Evolutionary conservation across 2,113 vertebrate species (phyloP).

Genomic region (Actenoides hombroni): DNA sequence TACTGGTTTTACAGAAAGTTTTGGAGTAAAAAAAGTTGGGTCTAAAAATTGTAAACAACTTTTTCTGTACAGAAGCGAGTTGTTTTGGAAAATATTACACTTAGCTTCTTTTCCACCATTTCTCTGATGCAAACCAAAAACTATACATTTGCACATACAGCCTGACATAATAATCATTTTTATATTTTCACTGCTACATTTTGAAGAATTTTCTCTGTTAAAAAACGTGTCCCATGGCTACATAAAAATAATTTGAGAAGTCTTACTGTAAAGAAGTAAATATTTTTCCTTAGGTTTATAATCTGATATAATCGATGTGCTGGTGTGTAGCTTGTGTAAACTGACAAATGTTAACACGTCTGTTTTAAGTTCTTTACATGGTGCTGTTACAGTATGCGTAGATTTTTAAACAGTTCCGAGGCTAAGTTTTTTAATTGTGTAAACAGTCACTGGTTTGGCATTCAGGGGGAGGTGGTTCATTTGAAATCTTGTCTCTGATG

Average conservation of each 20-base stretch:
- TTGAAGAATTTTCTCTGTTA: not conserved
- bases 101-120: not conserved
- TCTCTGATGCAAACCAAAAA: not conserved
- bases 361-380: not conserved
- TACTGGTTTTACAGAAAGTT: not conserved
- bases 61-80: not conserved
- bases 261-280: not conserved
- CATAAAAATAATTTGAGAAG: not conserved
- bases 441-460: conserved; percentile 53
- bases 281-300: not conserved
- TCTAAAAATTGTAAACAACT: not conserved
- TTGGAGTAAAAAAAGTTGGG: not conserved
- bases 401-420: conserved; percentile 14
- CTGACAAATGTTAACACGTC: not conserved
- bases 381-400: not conserved
- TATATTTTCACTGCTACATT: not conserved
- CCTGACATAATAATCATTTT: not conserved
- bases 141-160: not conserved
- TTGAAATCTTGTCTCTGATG: conserved; percentile 60
- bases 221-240: not conserved
- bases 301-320: not conserved
- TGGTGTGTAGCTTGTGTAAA: not conserved
- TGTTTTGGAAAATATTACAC: not conserved
- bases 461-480: conserved; percentile 54
- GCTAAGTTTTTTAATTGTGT: conserved; percentile 30